Evolutionary conservation across 92 coral and sea anemone genomes (phyloP), one percentile per base, ranked within the genome.

Genomic region (Umimayanthus kanabou): DNA sequence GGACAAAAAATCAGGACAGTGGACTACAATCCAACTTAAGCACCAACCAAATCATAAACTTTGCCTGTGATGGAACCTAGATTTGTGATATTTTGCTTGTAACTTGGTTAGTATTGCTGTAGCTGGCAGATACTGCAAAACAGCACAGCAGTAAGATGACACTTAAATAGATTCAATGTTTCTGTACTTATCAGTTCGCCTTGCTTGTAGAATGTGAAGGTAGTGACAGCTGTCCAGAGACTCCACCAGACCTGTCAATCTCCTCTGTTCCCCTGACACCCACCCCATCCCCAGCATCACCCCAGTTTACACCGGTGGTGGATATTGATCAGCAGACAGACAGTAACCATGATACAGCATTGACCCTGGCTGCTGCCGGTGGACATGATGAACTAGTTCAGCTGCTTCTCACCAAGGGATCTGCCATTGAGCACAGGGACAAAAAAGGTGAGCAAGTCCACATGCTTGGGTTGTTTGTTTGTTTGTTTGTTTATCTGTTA

Each of bases 261-360:
- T 92, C 98, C 28, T 95, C 98, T 0, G 77, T 97, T 39, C 99
- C 98, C 39, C 85, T 97, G 88, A 95, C 99, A 14, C 98, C 99
- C 29, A 97, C 98, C 43, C 99, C 99, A 65, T 97, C 99, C 55
- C 99, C 99, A 30, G 98, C 98, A 37, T 95, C 97, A 40, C 96
- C 99, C 28, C 96, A 94, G 89, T 95, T 95, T 76, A 89, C 92
- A 14, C 93, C 99, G 0, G 98, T 95, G 87, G 93, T 97, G 89
- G 98, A 97, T 74, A 96, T 97, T 78, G 98, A 97, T 87, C 98
- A 95, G 85, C 99, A 97, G 87, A 97, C 99, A 26, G 99, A 97
- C 80, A 97, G 99, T 57, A 97, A 97, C 88, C 98, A 96, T 73
- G 99, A 97, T 84, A 97, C 99, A 2, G 99, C 99, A 5, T 87